Conservation (phyloP, 2,888 invertebrate species). For the Cosmia pyralina region DNA sequence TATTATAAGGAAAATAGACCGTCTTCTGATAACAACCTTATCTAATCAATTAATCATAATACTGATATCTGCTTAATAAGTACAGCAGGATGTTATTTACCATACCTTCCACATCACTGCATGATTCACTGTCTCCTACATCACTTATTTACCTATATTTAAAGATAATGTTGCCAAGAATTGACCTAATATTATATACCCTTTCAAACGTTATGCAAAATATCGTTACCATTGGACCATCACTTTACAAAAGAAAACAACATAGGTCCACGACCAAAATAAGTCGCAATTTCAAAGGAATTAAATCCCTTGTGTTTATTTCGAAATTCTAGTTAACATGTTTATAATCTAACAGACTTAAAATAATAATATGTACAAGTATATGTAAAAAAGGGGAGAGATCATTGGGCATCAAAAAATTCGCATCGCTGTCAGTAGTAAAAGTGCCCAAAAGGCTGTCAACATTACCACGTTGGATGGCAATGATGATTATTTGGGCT, state of each 20-base stretch:
- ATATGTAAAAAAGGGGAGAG: too few species aligned
- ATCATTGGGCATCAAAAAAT: too few species aligned
- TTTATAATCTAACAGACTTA: too few species aligned
- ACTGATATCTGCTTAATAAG: slow-evolving; percentile 32
- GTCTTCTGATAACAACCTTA: slow-evolving; percentile 60
- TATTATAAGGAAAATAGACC: slow-evolving; percentile 56
- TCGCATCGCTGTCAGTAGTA: too few species aligned
- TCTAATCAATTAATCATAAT: slow-evolving; percentile 41
- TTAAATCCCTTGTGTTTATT: not conserved
- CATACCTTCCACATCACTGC: slow-evolving; percentile 12
- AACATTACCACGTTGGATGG: too few species aligned
- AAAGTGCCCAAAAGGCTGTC: too few species aligned
- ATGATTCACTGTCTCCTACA: slow-evolving; percentile 23
- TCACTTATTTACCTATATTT: not conserved
- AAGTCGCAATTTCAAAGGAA: not conserved
- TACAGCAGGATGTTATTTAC: slow-evolving; percentile 35
- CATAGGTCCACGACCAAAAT: not conserved
- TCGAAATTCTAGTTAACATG: too few species aligned
- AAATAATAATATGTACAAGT: too few species aligned
- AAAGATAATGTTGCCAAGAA: not conserved
- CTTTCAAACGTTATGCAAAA: not conserved
- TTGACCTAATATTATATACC: not conserved
- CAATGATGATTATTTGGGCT: too few species aligned
- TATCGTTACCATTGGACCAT: not conserved
- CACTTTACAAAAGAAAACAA: not conserved